Evolutionary conservation across 2,113 vertebrate genomes (phyloP), one percentile per base, ranked within the genome.

Genomic region (Hypomesus transpacificus): DNA sequence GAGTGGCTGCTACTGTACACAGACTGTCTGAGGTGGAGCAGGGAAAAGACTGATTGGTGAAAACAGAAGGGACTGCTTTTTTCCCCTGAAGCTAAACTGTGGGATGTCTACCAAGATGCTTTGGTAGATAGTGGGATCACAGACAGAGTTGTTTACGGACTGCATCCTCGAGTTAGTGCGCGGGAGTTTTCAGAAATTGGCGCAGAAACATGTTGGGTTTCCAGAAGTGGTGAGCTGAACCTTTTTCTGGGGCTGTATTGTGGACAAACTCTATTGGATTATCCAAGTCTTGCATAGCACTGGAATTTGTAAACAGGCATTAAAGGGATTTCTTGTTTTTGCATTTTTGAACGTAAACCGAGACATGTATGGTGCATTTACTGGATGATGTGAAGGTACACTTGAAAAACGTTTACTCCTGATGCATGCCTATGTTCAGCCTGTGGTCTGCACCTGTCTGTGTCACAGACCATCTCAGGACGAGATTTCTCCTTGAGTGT

Each of bases 161-260:
- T 46, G 39, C 39, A 46, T 46, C 9, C 39, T 11, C 7, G 39
- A 46, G 6, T 26, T 26, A 26, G 39, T 9, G 7, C 39, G 39
- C 11, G 39, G 39, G 9, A 13, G 39, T 80, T 84, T 77, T 77
- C 68, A 75, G 34, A 82, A 75, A 74, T 79, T 46, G 82, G 77
- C 83, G 71, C 53, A 3, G 31, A 81, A 68, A 75, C 79, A 83
- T 77, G 82, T 81, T 24, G 77, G 80, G 71, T 34, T 73, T 79
- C 82, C 57, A 18, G 4, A 24, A 26, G 61, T 67, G 69, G 56
- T 76, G 22, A 71, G 68, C 13, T 74, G 46, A 7, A 71, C 61
- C 76, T 78, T 54, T 31, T 9, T 69, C 8, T 3, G 4, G 31
- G 31, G 31, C 31, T 34, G 31, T 7, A 34, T 7, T 34, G 31